A percentile compares a stretch with the other conserved stretches of the same genome.
Evolutionary conservation across 2,113 vertebrate genomes (phyloP).

Genomic region (Hyperoodon ampullatus): DNA sequence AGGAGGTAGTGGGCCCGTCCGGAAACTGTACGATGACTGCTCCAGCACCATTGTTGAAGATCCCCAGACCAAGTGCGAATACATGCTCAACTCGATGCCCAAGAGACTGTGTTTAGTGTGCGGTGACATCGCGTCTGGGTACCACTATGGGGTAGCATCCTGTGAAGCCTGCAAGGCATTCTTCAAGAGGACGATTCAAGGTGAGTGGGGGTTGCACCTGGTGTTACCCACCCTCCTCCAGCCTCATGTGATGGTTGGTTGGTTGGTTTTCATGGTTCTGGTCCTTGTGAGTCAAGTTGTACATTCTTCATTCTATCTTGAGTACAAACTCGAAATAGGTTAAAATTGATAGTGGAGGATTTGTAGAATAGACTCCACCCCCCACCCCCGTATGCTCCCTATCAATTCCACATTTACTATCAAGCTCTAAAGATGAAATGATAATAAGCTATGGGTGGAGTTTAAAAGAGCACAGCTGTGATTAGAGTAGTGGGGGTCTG

Average conservation of each 20-base stretch:
- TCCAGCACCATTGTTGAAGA: conserved; percentile 98
- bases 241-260: neutral
- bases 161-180: conserved; percentile 99
- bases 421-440: neutral
- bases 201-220: conserved; percentile 88
- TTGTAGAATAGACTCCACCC: neutral
- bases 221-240: neutral
- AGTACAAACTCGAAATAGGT: neutral
- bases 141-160: conserved; percentile 99
- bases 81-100: conserved; percentile 99
- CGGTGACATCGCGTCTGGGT: conserved; percentile 98
- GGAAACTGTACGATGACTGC: conserved; percentile 99
- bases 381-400: neutral
- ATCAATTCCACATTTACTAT: neutral
- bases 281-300: neutral
- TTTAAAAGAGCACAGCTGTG: neutral
- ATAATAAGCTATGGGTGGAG: neutral
- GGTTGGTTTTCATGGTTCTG: neutral
- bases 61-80: conserved; percentile 99
- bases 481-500: neutral
- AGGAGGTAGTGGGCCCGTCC: conserved; percentile 92
- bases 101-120: conserved; percentile 99
- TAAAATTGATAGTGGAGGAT: neutral
- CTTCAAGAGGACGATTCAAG: conserved; percentile 99
- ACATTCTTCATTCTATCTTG: neutral